Base-by-base conservation (phyloP, 2,888 invertebrate species). In the Watsonalla cultraria region DNA sequence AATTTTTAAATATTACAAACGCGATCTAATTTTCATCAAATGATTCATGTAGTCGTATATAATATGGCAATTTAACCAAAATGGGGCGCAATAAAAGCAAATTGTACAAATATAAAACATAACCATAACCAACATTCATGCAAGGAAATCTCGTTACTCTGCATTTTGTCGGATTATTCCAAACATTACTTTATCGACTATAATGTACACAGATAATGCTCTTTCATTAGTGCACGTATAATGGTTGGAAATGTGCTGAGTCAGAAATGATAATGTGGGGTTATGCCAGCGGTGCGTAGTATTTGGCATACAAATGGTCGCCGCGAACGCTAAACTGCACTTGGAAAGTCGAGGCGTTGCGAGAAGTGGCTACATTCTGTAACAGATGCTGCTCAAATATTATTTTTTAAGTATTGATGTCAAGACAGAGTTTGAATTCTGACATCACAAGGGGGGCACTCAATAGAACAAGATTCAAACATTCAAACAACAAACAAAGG, bases 131-230 rank as follows among this genome's bases (percentile, higher is more conserved):
- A 67, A 85, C 80, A 85, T 86, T 86, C 89, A 90, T 90, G 90
- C 90, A 88, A 88, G 87, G 84, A 90, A 90, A 90, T 90, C 90
- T 90, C 90, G 90, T 90, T 89, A 87, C 80, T 80, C 80, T 76
- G 82, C 80, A 66, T 68, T 64, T 69, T 61, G 62, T 56, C 56
- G 54, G 66, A 65, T 67, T 70, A 63, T 55, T 66, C 67, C 61
- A 68, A 68, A 66, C 69, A 61, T 59, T 60, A 65, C 61, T 70
- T 64, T 57, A 58, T 64, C 54, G 54, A 51, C 53, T 54, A 58
- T 58, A 48, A 47, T 48, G 35, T 14, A n/a, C 8, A 34, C 9
- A 35, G 34, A 14, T 15, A 13, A 49, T 15, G 13, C 5, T 13
- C 33, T 49, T 14, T 37, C 14, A 37, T 37, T 42, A 42, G 11